Conservation (phyloP, 1,140 invertebrate species). For the Drosophila repletoides region DNA sequence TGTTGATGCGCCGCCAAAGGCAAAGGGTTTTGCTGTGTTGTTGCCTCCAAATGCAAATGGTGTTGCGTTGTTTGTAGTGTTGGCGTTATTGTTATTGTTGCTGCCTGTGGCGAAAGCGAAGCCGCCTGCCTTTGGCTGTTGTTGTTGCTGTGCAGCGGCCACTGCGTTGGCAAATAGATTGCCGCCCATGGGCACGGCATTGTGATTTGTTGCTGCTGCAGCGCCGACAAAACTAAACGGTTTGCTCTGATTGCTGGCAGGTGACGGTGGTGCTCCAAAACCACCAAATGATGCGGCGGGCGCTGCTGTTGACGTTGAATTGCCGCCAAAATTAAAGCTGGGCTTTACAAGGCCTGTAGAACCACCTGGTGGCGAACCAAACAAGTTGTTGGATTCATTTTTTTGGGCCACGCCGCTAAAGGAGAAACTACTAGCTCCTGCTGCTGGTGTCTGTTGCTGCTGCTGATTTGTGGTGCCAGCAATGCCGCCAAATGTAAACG, state of each 20-base stretch:
- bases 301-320: neutral
- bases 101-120: constrained; percentile 38
- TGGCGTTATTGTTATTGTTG: neutral
- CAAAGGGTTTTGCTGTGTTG: constrained; percentile 50
- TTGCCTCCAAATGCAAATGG: constrained; percentile 54
- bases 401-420: constrained; percentile 39
- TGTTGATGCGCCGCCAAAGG: constrained; percentile 35
- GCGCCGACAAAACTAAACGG: constrained; percentile 54
- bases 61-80: constrained; percentile 11
- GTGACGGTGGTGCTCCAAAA: constrained; percentile 30
- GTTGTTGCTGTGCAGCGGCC: constrained; percentile 30
- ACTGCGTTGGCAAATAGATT: constrained; percentile 57
- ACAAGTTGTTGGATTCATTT: constrained; percentile 26
- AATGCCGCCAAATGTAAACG: constrained; percentile 27
- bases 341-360: constrained; percentile 27
- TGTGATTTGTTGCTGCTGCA: neutral
- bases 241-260: constrained; percentile 33
- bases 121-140: constrained; percentile 28
- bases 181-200: constrained; percentile 23
- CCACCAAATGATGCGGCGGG: constrained; percentile 30
- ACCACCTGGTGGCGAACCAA: constrained; percentile 18
- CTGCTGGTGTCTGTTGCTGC: constrained; percentile 7
- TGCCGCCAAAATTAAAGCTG: constrained; percentile 45
- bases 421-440: constrained; percentile 45
- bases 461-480: neutral